Conservation (phyloP, 2,797 vertebrate genomes). For the Mallotus villosus region DNA sequence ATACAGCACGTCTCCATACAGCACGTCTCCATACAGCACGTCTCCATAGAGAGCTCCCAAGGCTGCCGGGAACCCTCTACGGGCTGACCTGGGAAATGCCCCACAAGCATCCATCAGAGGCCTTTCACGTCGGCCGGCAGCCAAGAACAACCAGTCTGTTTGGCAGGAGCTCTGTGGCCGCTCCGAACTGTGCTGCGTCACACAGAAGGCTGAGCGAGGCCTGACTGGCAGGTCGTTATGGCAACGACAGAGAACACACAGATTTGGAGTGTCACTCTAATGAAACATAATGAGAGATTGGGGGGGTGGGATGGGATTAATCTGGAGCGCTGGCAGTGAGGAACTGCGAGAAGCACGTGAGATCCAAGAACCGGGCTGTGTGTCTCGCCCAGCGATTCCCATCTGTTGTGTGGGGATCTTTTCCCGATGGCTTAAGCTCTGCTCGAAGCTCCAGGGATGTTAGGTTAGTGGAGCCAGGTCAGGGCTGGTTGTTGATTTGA, state of each 20-base stretch:
- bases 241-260: slow-evolving; percentile 29
- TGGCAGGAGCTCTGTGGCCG: neutral
- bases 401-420: neutral
- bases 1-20: neutral
- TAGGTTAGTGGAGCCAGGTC: neutral
- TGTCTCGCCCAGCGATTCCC: neutral
- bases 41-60: neutral
- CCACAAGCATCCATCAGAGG: slow-evolving; percentile 1
- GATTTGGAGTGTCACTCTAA: slow-evolving; percentile 31
- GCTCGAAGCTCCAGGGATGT: neutral
- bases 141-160: slow-evolving; percentile 3
- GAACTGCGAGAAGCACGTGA: neutral
- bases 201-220: neutral
- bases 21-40: no score
- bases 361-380: neutral
- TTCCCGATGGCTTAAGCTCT: neutral
- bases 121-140: neutral
- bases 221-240: neutral
- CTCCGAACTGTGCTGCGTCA: neutral
- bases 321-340: slow-evolving; percentile 26
- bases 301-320: slow-evolving; percentile 8
- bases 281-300: slow-evolving; percentile 45
- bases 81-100: slow-evolving; percentile 9
- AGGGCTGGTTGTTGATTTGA: neutral
- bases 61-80: slow-evolving; percentile 1